Base-by-base conservation (phyloP, 53 echinoderm and acorn worm genomes). In the Echinarachnius parma region DNA sequence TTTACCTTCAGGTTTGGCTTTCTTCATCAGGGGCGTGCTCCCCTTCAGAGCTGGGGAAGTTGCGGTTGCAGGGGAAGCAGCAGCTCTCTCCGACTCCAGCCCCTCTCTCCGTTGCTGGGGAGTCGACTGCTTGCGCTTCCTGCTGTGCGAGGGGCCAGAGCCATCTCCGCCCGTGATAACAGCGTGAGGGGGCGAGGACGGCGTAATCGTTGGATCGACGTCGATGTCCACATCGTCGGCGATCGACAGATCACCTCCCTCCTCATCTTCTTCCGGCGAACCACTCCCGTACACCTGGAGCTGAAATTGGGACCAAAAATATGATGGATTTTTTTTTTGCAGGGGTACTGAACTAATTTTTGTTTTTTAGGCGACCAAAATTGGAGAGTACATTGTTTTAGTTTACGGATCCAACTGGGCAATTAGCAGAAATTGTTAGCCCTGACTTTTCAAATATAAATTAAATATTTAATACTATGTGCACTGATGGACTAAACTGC, bases 71-170 rank as follows among this genome's bases (percentile, higher is more conserved):
- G 27, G 78, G 5, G 64, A 50, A 11, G 61, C 64, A 21, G 64
- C 74, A 21, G 62, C 55, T 46, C 25, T n/a, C 21, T 50, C 55
- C 22, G 75, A 42, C 31, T 82, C 82, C 4, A 54, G 45, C 14
- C 74, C 46, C 28, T 87, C 87, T 13, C 87, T 54, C 23, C 78
- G 61, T 4, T 78, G 87, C 62, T 87, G 87, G 15, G 87, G 87
- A 25, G 82, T 87, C 31, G 87, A 82, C 34, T 87, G 87, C 65
- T 87, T 87, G 28, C 87, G 46, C 61, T 87, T 87, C 30, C 87
- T 78, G 22, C 74, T 72, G 74, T 72, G 74, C 57, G 74, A 72
- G 56, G 55, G 42, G 7, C 26, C 5, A 4, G 14, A 19, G 39
- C 55, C 36, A 57, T 56, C 74, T 35, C 74, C 74, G 55, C 57